A percentile compares a stretch with the other conserved stretches of the same genome.
Evolutionary conservation across 2,888 invertebrate species (phyloP).

Genomic region (Xestia xanthographa): DNA sequence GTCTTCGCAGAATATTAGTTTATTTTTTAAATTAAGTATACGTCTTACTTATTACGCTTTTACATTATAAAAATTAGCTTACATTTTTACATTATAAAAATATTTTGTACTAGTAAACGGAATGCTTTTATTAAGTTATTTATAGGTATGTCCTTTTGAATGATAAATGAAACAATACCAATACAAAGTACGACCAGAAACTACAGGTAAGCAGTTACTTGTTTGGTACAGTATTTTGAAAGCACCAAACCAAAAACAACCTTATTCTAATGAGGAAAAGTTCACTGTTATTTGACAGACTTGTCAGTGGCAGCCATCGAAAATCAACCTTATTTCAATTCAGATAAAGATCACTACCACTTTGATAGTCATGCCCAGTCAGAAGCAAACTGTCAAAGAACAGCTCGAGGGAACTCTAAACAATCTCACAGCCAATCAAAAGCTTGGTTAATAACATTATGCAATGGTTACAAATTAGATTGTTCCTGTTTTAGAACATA

Average conservation of each 20-base stretch:
- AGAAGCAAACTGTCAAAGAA: not conserved
- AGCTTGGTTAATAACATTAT: too few relatives aligned
- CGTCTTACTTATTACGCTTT: not conserved
- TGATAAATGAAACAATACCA: not conserved
- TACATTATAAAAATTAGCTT: not conserved
- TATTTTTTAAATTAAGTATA: not conserved
- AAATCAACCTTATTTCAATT: not conserved
- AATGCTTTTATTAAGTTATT: not conserved
- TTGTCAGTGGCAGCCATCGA: too few relatives aligned
- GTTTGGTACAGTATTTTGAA: not conserved
- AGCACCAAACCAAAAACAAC: not conserved
- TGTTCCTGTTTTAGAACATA: not conserved
- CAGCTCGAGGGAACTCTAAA: not conserved
- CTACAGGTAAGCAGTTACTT: not conserved
- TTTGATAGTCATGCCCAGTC: not conserved
- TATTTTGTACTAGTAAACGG: not conserved
- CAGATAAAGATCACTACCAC: not conserved
- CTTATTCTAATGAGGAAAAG: not conserved
- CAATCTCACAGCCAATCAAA: not conserved
- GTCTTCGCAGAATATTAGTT: not conserved
- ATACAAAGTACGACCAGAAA: not conserved
- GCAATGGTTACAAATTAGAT: not conserved
- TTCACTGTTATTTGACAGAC: not conserved
- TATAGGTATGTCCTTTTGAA: too few relatives aligned
- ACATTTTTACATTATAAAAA: not conserved